Conservation (phyloP, 2,113 vertebrate species). For the Puma concolor region DNA sequence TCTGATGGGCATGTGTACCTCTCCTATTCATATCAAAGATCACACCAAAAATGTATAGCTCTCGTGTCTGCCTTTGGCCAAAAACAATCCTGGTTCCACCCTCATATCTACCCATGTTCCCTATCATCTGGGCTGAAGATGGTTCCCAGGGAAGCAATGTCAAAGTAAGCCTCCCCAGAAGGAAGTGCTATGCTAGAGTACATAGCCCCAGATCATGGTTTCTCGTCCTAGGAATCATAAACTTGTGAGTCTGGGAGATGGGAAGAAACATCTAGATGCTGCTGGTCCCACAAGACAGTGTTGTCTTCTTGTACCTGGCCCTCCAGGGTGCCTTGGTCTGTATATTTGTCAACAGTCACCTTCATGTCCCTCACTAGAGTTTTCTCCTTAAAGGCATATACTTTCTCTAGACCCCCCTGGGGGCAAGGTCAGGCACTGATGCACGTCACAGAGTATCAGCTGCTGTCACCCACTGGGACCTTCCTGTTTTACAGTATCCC, state of each 20-base stretch:
- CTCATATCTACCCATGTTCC: accelerated
- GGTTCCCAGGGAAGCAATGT: neutral
- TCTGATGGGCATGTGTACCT: accelerated
- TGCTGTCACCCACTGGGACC: neutral
- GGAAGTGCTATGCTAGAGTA: accelerated
- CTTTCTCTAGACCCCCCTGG: neutral
- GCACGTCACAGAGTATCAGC: neutral
- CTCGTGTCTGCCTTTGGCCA: neutral
- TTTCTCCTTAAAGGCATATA: neutral
- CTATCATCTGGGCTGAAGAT: neutral
- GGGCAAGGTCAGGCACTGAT: neutral
- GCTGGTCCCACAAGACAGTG: neutral
- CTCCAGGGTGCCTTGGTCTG: neutral
- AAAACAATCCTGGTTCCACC: no score
- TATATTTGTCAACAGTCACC: neutral
- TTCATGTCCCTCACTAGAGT: neutral
- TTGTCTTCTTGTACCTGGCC: neutral
- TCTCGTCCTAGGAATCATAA: neutral
- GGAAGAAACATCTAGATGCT: neutral
- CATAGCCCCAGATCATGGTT: neutral
- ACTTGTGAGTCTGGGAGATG: no score
- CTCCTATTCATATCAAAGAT: neutral
- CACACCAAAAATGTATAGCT: neutral
- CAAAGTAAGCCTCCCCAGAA: neutral
- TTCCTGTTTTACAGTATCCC: neutral